Evolutionary conservation across 2,888 invertebrate genomes (phyloP), one percentile per base, ranked within the genome.

Genomic region (Eledona agricola): DNA sequence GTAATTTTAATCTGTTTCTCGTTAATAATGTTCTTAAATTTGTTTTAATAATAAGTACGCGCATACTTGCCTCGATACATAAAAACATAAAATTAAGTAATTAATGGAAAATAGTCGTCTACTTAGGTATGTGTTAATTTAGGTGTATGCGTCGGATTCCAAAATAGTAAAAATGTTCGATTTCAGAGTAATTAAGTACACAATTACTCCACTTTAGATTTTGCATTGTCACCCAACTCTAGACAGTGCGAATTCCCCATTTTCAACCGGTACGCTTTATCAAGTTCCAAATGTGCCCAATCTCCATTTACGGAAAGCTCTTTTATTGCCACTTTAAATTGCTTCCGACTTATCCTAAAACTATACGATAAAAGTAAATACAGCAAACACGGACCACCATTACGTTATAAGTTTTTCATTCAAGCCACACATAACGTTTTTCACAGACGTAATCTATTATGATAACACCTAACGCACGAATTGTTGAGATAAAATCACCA

Each of bases 401-500:
- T 32, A 10, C 19, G 17, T 32, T 17, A 32, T 17, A 5, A 19
- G 9, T 17, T 12, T 37, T 26, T 40, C 26, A 40, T 40, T 28
- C 42, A 42, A 20, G 17, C 17, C 11, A 17, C 26, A 29, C 42
- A 28, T 28, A 17, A 19, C 16, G 11, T 29, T 38, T 42, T 16
- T 17, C 26, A 28, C 26, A 32, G 12, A 31, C 13, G 25, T 34
- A 40, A 37, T 46, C 38, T 25, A 46, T 38, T 46, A 51, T 17
- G 35, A 35, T 29, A 9, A 23, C 10, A 37, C 29, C 46, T 19
- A 53, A 31, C 32, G 32, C 31, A 25, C 17, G 32, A 45, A 52
- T 46, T 32, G 43, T 51, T 20, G 26, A 45, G 55, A 55, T 58
- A 50, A 25, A 42, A 58, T 58, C 55, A 25, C 35, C 42, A 51